Conservation (phyloP, 2,113 vertebrate genomes). For the Setophaga petechia region DNA sequence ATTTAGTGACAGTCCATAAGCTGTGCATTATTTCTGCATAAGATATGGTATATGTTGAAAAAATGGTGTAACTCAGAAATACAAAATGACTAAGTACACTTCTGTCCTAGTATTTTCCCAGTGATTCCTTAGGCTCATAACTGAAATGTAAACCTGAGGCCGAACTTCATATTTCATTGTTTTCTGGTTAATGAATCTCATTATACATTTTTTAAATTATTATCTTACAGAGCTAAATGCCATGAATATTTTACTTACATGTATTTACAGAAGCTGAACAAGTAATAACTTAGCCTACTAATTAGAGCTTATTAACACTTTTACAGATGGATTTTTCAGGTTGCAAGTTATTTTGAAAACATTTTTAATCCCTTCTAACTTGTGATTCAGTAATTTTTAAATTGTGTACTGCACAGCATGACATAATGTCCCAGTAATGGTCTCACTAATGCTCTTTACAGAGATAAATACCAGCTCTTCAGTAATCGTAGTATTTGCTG, state of each 20-base stretch:
- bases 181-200: neutral
- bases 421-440: neutral
- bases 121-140: neutral
- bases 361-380: neutral
- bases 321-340: neutral
- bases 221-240: neutral
- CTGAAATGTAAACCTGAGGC: neutral
- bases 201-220: neutral
- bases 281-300: neutral
- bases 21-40: neutral
- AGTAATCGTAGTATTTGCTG: neutral
- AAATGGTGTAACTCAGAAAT: neutral
- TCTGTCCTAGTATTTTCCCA: neutral
- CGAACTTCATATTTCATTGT: neutral
- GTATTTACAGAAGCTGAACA: neutral
- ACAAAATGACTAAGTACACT: accelerated
- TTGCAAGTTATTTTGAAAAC: neutral
- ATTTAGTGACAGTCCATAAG: neutral
- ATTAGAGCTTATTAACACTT: neutral
- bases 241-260: neutral
- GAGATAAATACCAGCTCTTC: neutral
- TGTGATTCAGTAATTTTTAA: neutral
- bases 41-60: neutral
- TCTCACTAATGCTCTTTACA: neutral
- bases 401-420: neutral